phyloP scores from a whole-genome alignment of 1,140 invertebrate species.

The Bacillus rossius region DNA sequence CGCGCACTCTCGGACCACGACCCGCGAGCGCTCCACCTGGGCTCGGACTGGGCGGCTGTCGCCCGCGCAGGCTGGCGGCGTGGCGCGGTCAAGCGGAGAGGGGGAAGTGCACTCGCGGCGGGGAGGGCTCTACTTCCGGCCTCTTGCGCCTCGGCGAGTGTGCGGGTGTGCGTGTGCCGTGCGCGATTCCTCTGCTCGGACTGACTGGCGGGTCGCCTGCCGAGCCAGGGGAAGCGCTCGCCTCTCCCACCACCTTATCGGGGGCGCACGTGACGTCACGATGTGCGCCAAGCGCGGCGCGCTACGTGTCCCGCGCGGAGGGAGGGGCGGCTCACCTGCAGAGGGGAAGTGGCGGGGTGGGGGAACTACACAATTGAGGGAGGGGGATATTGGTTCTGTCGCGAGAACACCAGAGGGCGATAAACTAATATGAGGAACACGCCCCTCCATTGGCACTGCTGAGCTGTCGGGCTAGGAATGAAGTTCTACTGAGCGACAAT shows the following conservation, averaged over 20 bases:
- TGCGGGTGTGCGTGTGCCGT: not conserved
- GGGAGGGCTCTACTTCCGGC: not conserved
- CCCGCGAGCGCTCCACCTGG: not conserved
- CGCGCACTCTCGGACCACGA: not conserved
- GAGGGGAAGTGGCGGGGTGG: too few relatives aligned
- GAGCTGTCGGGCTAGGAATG: too few relatives aligned
- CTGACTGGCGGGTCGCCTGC: constrained; percentile 3
- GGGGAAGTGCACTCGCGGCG: not conserved
- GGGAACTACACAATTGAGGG: too few relatives aligned
- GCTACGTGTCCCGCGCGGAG: not conserved
- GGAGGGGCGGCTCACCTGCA: not conserved
- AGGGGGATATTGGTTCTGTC: too few relatives aligned
- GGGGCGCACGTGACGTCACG: not conserved
- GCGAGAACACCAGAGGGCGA: too few relatives aligned
- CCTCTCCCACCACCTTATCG: constrained; percentile 1
- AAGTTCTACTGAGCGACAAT: too few relatives aligned
- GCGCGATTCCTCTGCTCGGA: constrained; percentile 1
- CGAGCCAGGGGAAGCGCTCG: not conserved
- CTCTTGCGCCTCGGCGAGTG: not conserved
- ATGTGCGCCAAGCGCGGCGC: not conserved
- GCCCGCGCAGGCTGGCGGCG: too few relatives aligned
- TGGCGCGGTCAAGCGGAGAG: too few relatives aligned
- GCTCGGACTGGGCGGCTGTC: not conserved
- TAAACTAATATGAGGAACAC: too few relatives aligned
- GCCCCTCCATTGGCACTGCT: too few relatives aligned